Conservation (phyloP, 2,113 vertebrate genomes). For the Tragelaphus scriptus region DNA sequence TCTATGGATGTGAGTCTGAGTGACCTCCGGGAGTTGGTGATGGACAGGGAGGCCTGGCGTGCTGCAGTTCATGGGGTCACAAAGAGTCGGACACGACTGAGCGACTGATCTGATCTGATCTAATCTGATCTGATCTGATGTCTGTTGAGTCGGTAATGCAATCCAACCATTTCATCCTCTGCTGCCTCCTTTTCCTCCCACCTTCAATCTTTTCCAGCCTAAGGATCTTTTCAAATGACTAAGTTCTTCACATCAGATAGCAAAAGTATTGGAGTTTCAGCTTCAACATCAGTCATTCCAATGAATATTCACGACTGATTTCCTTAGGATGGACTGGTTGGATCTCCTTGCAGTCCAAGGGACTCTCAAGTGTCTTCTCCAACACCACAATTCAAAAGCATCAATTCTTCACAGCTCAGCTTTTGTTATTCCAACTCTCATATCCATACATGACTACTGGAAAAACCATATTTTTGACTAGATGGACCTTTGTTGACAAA, state of each 20-base stretch:
- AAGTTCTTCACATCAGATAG: neutral
- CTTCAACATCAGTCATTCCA: neutral
- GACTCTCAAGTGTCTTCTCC: neutral
- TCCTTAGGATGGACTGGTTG: neutral
- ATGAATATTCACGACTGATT: neutral
- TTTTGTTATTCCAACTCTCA: neutral
- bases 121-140: too few relatives aligned
- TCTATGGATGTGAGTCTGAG: too few relatives aligned
- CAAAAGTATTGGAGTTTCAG: neutral
- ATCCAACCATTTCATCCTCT: neutral
- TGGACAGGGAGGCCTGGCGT: too few relatives aligned
- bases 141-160: neutral
- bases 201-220: neutral
- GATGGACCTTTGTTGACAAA: neutral
- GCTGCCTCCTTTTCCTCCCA: neutral
- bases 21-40: too few relatives aligned
- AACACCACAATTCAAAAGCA: neutral
- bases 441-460: neutral
- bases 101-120: too few relatives aligned
- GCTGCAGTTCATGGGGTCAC: too few relatives aligned
- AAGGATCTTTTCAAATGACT: neutral
- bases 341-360: neutral
- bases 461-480: neutral
- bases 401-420: neutral
- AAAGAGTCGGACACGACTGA: too few relatives aligned